A percentile compares a stretch with the other conserved stretches of the same genome.
Evolutionary conservation across 2,888 invertebrate genomes (phyloP).

Genomic region (Globia sparganii): DNA sequence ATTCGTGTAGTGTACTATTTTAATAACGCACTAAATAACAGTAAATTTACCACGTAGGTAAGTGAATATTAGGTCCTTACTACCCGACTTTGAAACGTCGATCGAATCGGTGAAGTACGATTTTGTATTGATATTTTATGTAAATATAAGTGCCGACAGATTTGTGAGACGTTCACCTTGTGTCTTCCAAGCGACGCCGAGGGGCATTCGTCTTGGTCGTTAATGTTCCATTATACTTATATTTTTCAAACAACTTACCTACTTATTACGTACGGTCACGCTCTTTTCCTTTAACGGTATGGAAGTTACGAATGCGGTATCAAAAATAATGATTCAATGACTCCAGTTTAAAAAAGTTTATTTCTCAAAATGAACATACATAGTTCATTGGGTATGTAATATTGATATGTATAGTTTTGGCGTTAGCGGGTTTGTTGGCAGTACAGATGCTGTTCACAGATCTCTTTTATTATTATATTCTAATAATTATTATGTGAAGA

Average conservation of each 20-base stretch:
- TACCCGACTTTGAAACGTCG: constrained; percentile 24
- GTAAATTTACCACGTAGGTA: not conserved
- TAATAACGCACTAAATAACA: constrained; percentile 3
- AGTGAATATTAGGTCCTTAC: not conserved
- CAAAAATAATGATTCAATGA: constrained; percentile 31
- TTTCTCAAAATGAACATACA: not conserved
- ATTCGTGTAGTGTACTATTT: constrained; percentile 8
- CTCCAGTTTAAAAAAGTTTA: not conserved
- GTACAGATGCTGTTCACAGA: too few relatives aligned
- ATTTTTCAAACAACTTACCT: constrained; percentile 28
- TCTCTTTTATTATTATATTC: too few relatives aligned
- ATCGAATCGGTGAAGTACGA: constrained; percentile 13
- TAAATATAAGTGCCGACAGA: constrained; percentile 6
- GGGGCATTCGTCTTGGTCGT: constrained; percentile 6
- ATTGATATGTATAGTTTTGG: too few relatives aligned
- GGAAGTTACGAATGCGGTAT: constrained; percentile 15
- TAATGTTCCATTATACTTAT: constrained; percentile 14
- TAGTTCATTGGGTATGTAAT: too few relatives aligned
- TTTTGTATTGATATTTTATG: constrained; percentile 38
- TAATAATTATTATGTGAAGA: too few relatives aligned
- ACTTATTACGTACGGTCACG: constrained; percentile 46
- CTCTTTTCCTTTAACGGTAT: constrained; percentile 34
- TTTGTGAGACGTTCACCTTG: constrained; percentile 49
- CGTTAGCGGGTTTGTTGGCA: too few relatives aligned
- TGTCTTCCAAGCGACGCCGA: constrained; percentile 19